A percentile compares a stretch with the other conserved stretches of the same genome.
These are phyloP conservation scores for Herpailurus yagouaroundi DNA, from an alignment of 2,113 vertebrate genomes.

Conservation along the genomic window DNA sequence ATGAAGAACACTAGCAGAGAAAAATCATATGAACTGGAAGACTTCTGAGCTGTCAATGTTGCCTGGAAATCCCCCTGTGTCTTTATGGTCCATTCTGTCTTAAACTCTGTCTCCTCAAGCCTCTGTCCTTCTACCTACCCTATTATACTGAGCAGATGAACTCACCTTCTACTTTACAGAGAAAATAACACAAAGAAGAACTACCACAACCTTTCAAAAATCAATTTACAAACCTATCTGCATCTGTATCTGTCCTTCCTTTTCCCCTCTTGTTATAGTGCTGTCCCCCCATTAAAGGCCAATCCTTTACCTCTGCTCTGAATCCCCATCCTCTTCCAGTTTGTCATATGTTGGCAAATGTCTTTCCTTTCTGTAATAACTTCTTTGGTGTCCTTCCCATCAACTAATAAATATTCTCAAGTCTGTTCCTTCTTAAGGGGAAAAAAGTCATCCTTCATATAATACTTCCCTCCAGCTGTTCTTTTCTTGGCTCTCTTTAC, in stretches of 20 bases:
- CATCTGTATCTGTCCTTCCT: too few relatives aligned
- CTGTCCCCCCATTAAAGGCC: background rate
- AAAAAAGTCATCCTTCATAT: background rate
- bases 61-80: background rate
- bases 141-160: background rate
- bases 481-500: background rate
- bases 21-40: background rate
- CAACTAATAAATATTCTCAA: background rate
- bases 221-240: background rate
- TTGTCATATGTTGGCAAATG: background rate
- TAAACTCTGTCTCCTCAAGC: background rate
- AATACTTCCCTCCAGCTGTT: background rate
- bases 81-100: background rate
- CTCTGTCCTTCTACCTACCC: background rate
- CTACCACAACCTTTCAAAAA: background rate
- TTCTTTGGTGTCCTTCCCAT: background rate
- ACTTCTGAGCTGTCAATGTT: background rate
- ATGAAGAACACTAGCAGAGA: background rate
- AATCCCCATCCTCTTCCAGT: background rate
- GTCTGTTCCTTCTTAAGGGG: background rate
- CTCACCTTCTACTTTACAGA: background rate
- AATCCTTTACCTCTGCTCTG: background rate
- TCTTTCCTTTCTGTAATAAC: background rate
- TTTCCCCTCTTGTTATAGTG: background rate
- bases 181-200: background rate